Conservation (phyloP, 2,888 invertebrate species). For the Sesamia inferens region DNA sequence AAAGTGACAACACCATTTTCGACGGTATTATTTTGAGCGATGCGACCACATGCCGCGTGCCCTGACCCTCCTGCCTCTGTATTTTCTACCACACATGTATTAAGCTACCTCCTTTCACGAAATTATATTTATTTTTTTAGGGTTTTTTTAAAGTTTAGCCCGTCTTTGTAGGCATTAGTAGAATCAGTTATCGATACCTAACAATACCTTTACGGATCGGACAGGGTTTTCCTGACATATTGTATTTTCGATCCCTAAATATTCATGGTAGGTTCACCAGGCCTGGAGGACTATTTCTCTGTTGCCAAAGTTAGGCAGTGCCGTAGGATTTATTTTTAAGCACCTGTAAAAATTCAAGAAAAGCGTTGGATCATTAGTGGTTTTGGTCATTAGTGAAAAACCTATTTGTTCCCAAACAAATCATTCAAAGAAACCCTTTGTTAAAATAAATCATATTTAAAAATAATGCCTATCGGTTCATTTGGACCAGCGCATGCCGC, state of each 20-base stretch:
- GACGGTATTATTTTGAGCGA: too few species aligned
- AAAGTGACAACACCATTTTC: too few species aligned
- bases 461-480: conserved; percentile 79
- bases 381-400: conserved; percentile 38
- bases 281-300: background rate
- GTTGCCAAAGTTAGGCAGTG: background rate
- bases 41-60: too few species aligned
- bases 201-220: too few species aligned
- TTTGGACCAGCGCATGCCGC: conserved; percentile 82
- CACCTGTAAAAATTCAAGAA: background rate
- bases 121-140: too few species aligned
- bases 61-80: too few species aligned
- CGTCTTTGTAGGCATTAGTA: too few species aligned
- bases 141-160: too few species aligned
- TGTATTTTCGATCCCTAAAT: background rate
- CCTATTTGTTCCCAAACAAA: conserved; percentile 73
- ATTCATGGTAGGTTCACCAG: background rate
- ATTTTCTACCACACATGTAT: too few species aligned
- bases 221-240: too few species aligned
- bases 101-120: too few species aligned
- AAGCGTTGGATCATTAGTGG: background rate
- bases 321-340: background rate
- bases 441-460: conserved; percentile 84
- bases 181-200: too few species aligned
- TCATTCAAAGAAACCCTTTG: conserved; percentile 75